Conservation (phyloP, 2,888 invertebrate genomes). For the Digitonthophagus gazella region DNA sequence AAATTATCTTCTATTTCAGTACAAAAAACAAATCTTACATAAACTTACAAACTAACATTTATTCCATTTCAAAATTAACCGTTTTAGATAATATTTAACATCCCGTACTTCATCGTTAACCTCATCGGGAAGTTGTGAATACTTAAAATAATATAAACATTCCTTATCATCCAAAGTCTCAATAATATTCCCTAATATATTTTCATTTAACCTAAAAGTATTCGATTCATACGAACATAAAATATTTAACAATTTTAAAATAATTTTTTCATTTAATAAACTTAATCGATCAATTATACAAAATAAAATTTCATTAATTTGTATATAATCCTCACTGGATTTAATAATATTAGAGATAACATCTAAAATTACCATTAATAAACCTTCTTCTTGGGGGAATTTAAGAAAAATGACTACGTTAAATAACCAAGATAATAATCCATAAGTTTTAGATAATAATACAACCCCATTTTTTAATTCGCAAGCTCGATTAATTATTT, state of each 20-base stretch:
- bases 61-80: constrained; percentile 22
- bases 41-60: too few relatives aligned
- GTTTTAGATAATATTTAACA: constrained; percentile 25
- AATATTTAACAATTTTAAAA: constrained; percentile 34
- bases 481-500: constrained; percentile 62
- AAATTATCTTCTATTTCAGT: too few relatives aligned
- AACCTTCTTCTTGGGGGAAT: constrained; percentile 5
- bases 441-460: constrained; percentile 65
- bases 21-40: too few relatives aligned
- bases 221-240: constrained; percentile 23
- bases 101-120: constrained; percentile 7
- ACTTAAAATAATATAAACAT: constrained; percentile 44
- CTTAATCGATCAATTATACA: constrained; percentile 26
- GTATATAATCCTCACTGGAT: constrained; percentile 15
- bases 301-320: constrained; percentile 25
- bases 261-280: constrained; percentile 29
- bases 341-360: constrained; percentile 24
- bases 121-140: constrained; percentile 35
- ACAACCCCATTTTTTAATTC: constrained; percentile 64
- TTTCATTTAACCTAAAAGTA: constrained; percentile 25
- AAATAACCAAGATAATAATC: constrained; percentile 69
- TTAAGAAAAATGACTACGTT: constrained; percentile 19
- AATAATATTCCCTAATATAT: constrained; percentile 36
- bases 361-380: constrained; percentile 18
- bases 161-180: constrained; percentile 41